These are phyloP conservation scores for Prosapia bicincta DNA, from an alignment of 2,888 invertebrate genomes.

Conservation along the genomic window DNA sequence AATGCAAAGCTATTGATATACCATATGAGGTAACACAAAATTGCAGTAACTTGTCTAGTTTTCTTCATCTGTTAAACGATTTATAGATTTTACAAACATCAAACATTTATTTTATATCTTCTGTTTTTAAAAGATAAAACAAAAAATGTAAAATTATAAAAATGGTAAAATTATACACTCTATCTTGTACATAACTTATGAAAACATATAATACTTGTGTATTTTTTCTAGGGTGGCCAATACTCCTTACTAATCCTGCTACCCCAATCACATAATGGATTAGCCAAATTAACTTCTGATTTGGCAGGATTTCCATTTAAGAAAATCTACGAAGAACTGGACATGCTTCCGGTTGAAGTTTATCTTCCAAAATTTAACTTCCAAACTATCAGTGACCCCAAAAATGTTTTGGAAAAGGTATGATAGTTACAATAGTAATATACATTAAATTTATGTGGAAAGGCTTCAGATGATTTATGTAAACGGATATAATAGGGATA, in stretches of 20 bases:
- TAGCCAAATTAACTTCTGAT: conserved; percentile 54
- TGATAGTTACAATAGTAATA: conserved; percentile 16
- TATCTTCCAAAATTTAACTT: conserved; percentile 59
- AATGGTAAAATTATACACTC: too few species aligned
- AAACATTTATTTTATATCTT: too few species aligned
- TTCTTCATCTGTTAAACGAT: too few species aligned
- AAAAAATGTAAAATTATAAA: too few species aligned
- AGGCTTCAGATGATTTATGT: neutral
- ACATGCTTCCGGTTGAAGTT: conserved; percentile 51
- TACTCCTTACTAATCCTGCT: conserved; percentile 57
- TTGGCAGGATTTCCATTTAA: conserved; percentile 51
- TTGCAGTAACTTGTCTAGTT: too few species aligned
- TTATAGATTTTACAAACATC: too few species aligned
- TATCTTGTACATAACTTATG: too few species aligned
- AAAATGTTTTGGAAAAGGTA: conserved; percentile 57
- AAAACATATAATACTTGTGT: too few species aligned
- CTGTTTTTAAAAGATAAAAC: too few species aligned
- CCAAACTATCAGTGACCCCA: conserved; percentile 61
- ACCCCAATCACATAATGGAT: conserved; percentile 57
- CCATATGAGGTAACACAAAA: conserved; percentile 43
- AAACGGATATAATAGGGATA: neutral
- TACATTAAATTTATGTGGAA: too few species aligned
- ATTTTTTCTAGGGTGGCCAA: conserved; percentile 55
- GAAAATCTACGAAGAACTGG: conserved; percentile 50
- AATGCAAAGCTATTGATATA: conserved; percentile 39